Conservation (phyloP, 1,140 invertebrate species). For the Drosophila burlai region DNA sequence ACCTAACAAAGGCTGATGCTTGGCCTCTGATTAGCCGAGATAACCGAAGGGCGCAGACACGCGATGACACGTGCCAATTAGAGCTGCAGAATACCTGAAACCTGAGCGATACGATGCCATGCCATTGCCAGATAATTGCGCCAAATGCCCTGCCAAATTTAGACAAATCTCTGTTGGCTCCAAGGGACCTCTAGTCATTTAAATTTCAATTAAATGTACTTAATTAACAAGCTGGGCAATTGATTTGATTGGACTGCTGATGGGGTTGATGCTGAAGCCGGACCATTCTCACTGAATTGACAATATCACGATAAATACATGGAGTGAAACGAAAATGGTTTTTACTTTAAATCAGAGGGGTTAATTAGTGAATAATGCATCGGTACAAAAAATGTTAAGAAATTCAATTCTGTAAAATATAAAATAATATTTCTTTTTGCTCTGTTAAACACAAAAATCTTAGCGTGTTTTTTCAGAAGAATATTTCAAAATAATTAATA, state of each 20-base stretch:
- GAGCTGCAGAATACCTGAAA: slow-evolving; percentile 47
- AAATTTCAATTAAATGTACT: slow-evolving; percentile 62
- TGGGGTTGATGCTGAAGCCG: slow-evolving; percentile 6
- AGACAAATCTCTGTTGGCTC: slow-evolving; percentile 32
- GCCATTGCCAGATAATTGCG: slow-evolving; percentile 46
- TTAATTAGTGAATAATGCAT: slow-evolving; percentile 30
- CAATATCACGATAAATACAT: background rate
- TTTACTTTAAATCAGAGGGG: background rate
- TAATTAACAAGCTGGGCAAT: slow-evolving; percentile 61
- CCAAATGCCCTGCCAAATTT: slow-evolving; percentile 42
- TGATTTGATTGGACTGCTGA: slow-evolving; percentile 34
- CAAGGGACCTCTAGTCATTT: slow-evolving; percentile 23
- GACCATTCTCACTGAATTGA: slow-evolving; percentile 43
- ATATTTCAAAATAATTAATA: background rate
- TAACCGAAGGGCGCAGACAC: slow-evolving; percentile 26
- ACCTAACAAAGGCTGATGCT: slow-evolving; percentile 25
- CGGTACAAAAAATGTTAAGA: background rate
- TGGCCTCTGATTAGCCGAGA: slow-evolving; percentile 39
- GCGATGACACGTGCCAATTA: slow-evolving; percentile 71
- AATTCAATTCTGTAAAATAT: background rate
- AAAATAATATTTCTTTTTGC: background rate
- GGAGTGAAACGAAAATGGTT: background rate
- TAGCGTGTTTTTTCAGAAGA: background rate
- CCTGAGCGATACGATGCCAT: background rate
- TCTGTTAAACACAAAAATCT: background rate